Evolutionary conservation across 1,140 invertebrate species (phyloP), one percentile per base, ranked within the genome.

Genomic region (Alviniconcha marisindica): DNA sequence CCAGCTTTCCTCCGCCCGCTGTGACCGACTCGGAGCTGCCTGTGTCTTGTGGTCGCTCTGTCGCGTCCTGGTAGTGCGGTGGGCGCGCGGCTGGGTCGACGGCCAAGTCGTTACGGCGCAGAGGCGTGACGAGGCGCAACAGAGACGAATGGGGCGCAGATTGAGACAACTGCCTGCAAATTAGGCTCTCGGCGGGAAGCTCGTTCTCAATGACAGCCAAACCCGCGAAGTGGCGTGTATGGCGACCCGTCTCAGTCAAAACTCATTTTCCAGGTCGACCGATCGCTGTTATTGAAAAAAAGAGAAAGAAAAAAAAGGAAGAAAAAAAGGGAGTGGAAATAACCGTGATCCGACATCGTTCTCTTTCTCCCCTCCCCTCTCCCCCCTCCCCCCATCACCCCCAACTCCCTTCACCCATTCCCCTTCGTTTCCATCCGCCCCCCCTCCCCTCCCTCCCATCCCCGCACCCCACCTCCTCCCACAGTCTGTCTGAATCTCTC

Each of bases 81-180:
- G 36, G 21, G 36, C 71, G 28, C 14, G 60, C 71, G 7, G 38
- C n/a, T 38, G 38, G 10, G 24, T 15, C n/a, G 73, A n/a, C 28
- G 40, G 24, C 69, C 3, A n/a, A 28, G 38, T 76, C 42, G 73
- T 76, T 76, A 76, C 44, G 73, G 73, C 73, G 73, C 38, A 24
- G n/a, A 60, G 36, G 77, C 51, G 51, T 78, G 77, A 78, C 77
- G 56, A 78, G 77, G 2, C 48, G 14, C 36, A 60, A 51, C 51
- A 40, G 77, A 78, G 77, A 33, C 78, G 60, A 15, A 80, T 40
- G 14, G 60, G 60, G 56, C 56, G 78, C 38, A 18, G 78, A 63
- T 80, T 80, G 78, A 80, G 40, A 69, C 33, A 63, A 66, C 36
- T 33, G 60, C 38, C 18, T 18, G 78, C 56, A 66, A 66, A 80